These are phyloP conservation scores for Cladorhizidae sp. DNA, from an alignment of 37 sponge, comb jelly and placozoan species.

Conservation along the genomic window DNA sequence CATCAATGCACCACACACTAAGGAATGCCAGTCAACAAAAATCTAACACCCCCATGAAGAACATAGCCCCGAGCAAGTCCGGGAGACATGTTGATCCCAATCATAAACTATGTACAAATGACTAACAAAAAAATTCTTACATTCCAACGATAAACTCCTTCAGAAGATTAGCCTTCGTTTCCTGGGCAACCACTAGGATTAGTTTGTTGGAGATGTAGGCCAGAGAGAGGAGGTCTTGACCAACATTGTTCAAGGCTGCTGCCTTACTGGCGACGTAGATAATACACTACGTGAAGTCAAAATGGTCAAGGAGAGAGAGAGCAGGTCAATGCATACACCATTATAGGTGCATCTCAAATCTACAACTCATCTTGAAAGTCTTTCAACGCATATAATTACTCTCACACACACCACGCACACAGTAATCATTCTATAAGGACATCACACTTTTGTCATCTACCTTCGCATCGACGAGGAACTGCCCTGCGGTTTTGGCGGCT, in stretches of 20 bases:
- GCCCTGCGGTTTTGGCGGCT: slow-evolving; percentile 31
- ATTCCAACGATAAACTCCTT: slow-evolving; percentile 67
- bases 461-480: slow-evolving; percentile 76
- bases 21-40: too few relatives aligned
- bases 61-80: too few relatives aligned
- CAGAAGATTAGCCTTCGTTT: slow-evolving; percentile 19
- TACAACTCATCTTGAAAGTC: too few relatives aligned
- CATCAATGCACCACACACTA: too few relatives aligned
- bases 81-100: too few relatives aligned
- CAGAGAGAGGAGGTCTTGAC: slow-evolving; percentile 81
- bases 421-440: too few relatives aligned
- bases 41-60: too few relatives aligned
- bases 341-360: too few relatives aligned
- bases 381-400: too few relatives aligned
- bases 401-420: too few relatives aligned
- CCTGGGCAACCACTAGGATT: slow-evolving; percentile 67
- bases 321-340: not conserved
- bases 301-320: not conserved
- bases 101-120: slow-evolving; percentile 22
- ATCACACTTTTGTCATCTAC: slow-evolving; percentile 12
- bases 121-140: slow-evolving; percentile 38
- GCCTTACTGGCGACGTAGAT: slow-evolving; percentile 59
- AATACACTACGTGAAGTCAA: not conserved
- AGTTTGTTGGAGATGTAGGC: slow-evolving; percentile 95
- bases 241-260: slow-evolving; percentile 57